A percentile compares a stretch with the other conserved stretches of the same genome.
Evolutionary conservation across 2,888 invertebrate species (phyloP).

Genomic region (Lumbricus terrestris): DNA sequence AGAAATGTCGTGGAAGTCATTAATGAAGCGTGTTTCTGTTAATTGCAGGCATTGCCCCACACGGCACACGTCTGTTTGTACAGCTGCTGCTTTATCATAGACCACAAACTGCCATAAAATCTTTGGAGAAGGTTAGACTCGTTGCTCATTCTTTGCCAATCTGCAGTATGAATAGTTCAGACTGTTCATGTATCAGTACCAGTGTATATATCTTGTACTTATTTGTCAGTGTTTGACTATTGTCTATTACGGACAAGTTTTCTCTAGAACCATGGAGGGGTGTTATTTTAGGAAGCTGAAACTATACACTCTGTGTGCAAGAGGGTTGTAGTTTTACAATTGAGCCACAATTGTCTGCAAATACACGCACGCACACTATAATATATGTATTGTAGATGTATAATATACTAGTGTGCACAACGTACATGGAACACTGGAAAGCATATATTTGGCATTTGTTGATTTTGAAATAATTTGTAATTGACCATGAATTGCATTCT

Average conservation of each 20-base stretch:
- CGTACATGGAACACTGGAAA: background rate
- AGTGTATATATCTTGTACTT: background rate
- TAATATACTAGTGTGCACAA: background rate
- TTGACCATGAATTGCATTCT: too few relatives aligned
- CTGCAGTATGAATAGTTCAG: too few relatives aligned
- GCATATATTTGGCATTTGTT: too few relatives aligned
- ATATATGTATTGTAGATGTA: background rate
- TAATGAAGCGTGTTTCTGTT: background rate
- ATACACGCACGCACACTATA: too few relatives aligned
- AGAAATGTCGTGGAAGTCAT: too few relatives aligned
- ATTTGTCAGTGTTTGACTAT: background rate
- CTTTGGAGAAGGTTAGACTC: slow-evolving; percentile 41
- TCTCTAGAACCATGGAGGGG: too few relatives aligned
- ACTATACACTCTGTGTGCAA: background rate
- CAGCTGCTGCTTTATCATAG: slow-evolving; percentile 52
- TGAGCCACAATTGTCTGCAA: background rate
- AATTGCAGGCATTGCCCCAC: background rate
- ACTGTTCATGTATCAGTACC: background rate
- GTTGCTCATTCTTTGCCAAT: background rate
- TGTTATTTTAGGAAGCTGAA: background rate
- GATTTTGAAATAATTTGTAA: background rate
- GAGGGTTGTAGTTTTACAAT: background rate
- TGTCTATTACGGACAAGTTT: background rate
- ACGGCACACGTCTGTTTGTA: slow-evolving; percentile 56
- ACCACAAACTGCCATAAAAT: slow-evolving; percentile 49